phyloP scores from a whole-genome alignment of 2,888 invertebrate genomes.

The Eudemis profundana region DNA sequence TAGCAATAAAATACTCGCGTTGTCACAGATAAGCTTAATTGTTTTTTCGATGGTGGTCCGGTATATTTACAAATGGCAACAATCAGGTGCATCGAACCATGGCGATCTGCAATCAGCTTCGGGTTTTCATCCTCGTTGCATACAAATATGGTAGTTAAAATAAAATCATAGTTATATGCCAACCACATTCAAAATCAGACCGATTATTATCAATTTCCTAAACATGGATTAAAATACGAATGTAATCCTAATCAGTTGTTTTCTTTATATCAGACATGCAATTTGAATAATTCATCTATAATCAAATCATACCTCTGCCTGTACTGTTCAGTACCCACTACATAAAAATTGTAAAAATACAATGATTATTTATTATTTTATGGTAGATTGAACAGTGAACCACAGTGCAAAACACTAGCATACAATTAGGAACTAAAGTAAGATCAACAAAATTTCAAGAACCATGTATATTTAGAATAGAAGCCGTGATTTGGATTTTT shows the following conservation, averaged over 20 bases:
- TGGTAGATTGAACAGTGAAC: background rate
- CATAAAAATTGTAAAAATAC: background rate
- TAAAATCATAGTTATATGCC: background rate
- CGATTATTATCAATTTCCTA: background rate
- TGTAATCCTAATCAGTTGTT: slow-evolving; percentile 3
- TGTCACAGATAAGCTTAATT: too few relatives aligned
- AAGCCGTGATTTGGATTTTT: slow-evolving; percentile 9
- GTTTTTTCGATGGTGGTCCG: too few relatives aligned
- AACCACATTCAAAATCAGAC: background rate
- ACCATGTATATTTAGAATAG: slow-evolving; percentile 3
- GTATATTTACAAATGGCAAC: too few relatives aligned
- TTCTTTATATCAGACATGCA: background rate
- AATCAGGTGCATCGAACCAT: too few relatives aligned
- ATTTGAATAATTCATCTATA: slow-evolving; percentile 4
- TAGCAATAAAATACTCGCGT: too few relatives aligned
- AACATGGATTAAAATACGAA: background rate
- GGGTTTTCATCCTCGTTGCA: too few relatives aligned
- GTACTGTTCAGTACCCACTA: background rate
- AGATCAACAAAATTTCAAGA: slow-evolving; percentile 10
- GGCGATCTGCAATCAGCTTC: too few relatives aligned
- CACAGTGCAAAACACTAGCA: background rate
- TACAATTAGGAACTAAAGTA: slow-evolving; percentile 27
- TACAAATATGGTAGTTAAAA: too few relatives aligned
- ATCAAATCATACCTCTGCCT: background rate
- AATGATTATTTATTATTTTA: slow-evolving; percentile 2